Evolutionary conservation across 2,888 invertebrate species (phyloP), one percentile per base, ranked within the genome.

Genomic region (Digitonthophagus gazella): DNA sequence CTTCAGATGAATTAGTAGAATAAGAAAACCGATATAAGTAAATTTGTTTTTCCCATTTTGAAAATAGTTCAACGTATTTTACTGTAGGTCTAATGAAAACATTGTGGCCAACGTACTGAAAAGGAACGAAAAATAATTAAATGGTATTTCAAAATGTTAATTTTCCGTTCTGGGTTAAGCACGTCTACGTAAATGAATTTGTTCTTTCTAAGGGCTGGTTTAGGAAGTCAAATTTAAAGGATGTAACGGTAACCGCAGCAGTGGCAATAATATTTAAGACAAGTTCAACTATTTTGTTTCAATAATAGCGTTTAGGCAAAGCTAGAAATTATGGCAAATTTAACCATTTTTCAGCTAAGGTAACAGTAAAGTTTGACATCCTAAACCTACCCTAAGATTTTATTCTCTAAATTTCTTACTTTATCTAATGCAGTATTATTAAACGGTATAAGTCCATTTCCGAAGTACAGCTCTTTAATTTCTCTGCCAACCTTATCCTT

Each of bases 11-110:
- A 15, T 28, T 28, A 2, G 85, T 86, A 44, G 79, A 77, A 72
- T 84, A 85, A 70, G 85, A 83, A 77, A 86, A 86, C 74, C 84
- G 84, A 71, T 85, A 86, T 55, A 82, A 82, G 71, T 78, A 86
- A 22, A 83, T 73, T 15, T 80, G 2, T 44, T 1, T 79, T 4
- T 84, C 81, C 58, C 80, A 79, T 67, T 84, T 84, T 0, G 81
- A 79, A 71, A 85, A 85, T 66, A 83, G 79, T 55, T 82, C 79
- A 0, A 85, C 82, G 18, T 84, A 80, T 68, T 85, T 84, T 74
- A 85, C 84, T 44, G 84, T 78, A 1, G 83, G 76, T 72, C 85
- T 84, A 68, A 84, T 83, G 28, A 75, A 72, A 57, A 80, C 71
- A 0, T 83, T 75, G 73, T 86, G 86, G n/a, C 80, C 80, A 0